These are phyloP conservation scores for Sternotherus odoratus DNA, from an alignment of 2,797 vertebrate genomes.

Conservation along the genomic window DNA sequence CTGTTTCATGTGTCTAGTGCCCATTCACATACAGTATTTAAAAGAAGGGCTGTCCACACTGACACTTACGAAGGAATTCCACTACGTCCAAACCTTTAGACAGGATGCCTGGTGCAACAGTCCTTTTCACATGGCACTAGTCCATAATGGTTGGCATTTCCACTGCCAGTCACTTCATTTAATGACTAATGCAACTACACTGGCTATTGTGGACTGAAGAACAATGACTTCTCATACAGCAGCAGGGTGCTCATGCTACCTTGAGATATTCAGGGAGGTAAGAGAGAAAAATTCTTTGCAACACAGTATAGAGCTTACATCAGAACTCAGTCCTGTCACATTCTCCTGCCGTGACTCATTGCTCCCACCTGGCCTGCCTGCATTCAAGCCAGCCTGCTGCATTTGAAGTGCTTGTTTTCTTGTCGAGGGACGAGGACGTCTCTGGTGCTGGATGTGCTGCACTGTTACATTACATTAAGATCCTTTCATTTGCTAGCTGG, in stretches of 20 bases:
- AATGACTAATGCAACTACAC: background rate
- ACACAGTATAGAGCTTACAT: background rate
- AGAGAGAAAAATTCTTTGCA: background rate
- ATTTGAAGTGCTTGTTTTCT: background rate
- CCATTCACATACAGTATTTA: background rate
- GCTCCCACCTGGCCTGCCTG: background rate
- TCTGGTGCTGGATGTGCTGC: background rate
- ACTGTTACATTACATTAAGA: background rate
- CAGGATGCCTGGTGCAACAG: background rate
- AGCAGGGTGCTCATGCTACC: background rate
- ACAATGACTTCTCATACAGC: background rate
- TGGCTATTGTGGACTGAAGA: background rate
- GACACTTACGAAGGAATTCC: background rate
- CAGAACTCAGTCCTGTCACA: background rate
- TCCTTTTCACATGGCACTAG: background rate
- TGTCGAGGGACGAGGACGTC: background rate
- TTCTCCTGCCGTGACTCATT: constrained; percentile 32
- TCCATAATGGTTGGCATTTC: background rate
- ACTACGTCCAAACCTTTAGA: background rate
- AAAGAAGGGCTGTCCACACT: background rate
- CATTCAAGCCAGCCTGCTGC: constrained; percentile 20
- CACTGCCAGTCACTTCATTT: background rate
- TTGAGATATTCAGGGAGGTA: background rate
- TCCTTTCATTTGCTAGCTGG: constrained; percentile 8
- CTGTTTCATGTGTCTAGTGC: background rate